A percentile compares a stretch with the other conserved stretches of the same genome.
These are phyloP conservation scores for Orientallactaga bullata DNA, from an alignment of 2,113 vertebrate genomes.

Conservation along the genomic window DNA sequence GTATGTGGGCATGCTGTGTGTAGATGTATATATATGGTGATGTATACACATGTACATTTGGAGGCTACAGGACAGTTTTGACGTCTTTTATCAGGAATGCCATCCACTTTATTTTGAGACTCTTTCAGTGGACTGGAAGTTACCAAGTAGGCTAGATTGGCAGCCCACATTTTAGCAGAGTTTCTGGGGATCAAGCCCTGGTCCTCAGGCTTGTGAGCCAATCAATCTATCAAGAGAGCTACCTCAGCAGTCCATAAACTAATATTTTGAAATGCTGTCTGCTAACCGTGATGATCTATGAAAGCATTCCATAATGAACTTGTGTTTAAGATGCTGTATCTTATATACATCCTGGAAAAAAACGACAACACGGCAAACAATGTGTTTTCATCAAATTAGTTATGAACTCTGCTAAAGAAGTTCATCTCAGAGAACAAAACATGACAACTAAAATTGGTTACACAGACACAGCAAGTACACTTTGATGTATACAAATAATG, in stretches of 20 bases:
- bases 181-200: no score
- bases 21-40: no score
- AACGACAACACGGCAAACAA: background rate
- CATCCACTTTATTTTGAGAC: no score
- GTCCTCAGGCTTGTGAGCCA: no score
- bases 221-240: no score
- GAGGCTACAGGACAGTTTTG: no score
- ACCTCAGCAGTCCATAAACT: background rate
- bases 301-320: background rate
- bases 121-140: no score
- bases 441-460: background rate
- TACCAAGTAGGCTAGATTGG: no score
- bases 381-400: background rate
- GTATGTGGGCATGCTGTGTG: no score
- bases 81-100: no score
- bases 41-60: no score
- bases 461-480: background rate
- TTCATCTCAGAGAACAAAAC: background rate
- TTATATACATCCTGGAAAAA: background rate
- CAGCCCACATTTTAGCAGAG: no score
- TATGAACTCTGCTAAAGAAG: background rate
- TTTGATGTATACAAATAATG: conserved; percentile 12
- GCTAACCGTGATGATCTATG: background rate
- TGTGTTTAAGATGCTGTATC: background rate
- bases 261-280: background rate